Conservation (phyloP, 1,140 invertebrate species). For the Drosophila sproati region DNA sequence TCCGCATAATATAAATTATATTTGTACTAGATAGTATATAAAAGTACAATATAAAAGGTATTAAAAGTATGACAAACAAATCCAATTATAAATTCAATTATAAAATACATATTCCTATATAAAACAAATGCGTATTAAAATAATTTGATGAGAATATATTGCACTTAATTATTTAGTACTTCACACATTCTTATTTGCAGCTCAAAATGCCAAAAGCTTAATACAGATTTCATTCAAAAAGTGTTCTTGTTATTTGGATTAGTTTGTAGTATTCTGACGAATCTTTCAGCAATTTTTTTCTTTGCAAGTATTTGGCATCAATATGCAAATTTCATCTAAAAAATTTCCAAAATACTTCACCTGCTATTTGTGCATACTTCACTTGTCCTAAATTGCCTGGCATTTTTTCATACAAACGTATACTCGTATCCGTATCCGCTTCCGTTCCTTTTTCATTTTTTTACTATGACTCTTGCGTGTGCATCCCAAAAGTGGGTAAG, state of each 20-base stretch:
- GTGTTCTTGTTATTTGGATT: not conserved
- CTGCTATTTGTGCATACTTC: conserved; percentile 31
- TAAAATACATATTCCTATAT: too few relatives aligned
- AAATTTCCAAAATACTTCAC: conserved; percentile 32
- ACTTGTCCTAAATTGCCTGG: conserved; percentile 33
- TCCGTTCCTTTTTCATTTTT: conserved; percentile 15
- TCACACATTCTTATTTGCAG: too few relatives aligned
- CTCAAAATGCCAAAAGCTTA: not conserved
- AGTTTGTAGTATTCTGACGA: conserved; percentile 1
- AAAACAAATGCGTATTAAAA: too few relatives aligned
- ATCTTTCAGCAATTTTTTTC: not conserved
- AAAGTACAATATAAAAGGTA: too few relatives aligned
- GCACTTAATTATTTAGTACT: too few relatives aligned
- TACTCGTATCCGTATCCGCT: conserved; percentile 5
- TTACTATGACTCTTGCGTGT: not conserved
- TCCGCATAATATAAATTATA: too few relatives aligned
- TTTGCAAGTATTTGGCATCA: conserved; percentile 21
- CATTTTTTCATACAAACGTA: conserved; percentile 13
- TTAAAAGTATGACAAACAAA: too few relatives aligned
- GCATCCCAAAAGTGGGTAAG: conserved; percentile 17
- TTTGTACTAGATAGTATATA: too few relatives aligned
- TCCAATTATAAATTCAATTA: too few relatives aligned
- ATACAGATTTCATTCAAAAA: not conserved
- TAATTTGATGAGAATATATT: too few relatives aligned
- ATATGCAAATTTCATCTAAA: conserved; percentile 40